Base-by-base conservation (phyloP, 2,797 vertebrate genomes). In the Protonibea diacanthus region DNA sequence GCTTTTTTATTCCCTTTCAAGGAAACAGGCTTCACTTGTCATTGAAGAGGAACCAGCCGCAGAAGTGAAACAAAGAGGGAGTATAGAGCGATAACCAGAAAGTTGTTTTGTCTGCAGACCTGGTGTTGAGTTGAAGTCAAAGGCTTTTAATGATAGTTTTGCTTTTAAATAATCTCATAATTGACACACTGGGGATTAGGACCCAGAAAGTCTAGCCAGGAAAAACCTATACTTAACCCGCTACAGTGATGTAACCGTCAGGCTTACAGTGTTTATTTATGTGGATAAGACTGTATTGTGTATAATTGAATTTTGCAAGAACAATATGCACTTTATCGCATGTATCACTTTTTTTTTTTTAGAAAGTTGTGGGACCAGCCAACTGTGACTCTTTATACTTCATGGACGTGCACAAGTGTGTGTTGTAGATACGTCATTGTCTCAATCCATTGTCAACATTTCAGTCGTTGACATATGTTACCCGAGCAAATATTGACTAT, bases 1-100 rank as follows among this genome's bases (percentile, higher is more conserved):
- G 60, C 45, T 86, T 86, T 80, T 83, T 83, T 67, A 77, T 87
- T 89, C 71, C 74, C 71, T 81, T 84, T 86, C 71, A 84, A 82
- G 48, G 70, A 83, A 38, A 81, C 66, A 38, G 9, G 83, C 81
- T 84, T 75, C 74, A 71, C 60, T 84, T 82, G 80, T 81, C 81
- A 70, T 51, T 68, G 42, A 76, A 18, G 25, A 52, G 27, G 56
- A 58, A 45, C 21, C 20, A 53, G 71, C 65, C 61, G 44, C 66
- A 49, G 40, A 44, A 70, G 29, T 68, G 58, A 74, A 81, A 74
- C 40, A 70, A 56, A 85, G 29, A 12, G 21, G 9, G 55, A 45
- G 48, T 25, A 71, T 27, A 17, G 23, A 27, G 18, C n/a, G 61
- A 78, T 58, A 65, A 69, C 13, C 6, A 57, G 52, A 71, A 55